Percentiles rank a stretch among this genome's conserved stretches.
phyloP scores from a whole-genome alignment of 2,113 vertebrate species.

The Oryzias celebensis region DNA sequence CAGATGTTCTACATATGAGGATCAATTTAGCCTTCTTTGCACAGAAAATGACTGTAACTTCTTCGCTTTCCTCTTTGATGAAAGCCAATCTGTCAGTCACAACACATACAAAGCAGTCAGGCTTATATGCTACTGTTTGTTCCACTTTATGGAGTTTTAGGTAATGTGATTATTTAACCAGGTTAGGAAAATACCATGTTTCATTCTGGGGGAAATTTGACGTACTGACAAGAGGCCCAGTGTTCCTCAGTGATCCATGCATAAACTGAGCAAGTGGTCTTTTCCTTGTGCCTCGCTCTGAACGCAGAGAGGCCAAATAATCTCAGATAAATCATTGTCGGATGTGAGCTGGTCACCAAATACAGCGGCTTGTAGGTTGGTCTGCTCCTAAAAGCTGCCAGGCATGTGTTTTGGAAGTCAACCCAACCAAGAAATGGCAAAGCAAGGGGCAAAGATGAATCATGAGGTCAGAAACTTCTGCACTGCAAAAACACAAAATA shows the following conservation, averaged over 20 bases:
- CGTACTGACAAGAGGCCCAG: slow-evolving; percentile 75
- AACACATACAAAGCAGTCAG: slow-evolving; percentile 67
- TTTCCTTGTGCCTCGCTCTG: slow-evolving; percentile 45
- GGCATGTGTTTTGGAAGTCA: slow-evolving; percentile 51
- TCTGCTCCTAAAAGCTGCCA: slow-evolving; percentile 40
- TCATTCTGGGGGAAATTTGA: slow-evolving; percentile 74
- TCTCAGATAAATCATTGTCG: slow-evolving; percentile 70
- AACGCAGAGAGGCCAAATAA: slow-evolving; percentile 55
- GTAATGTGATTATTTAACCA: slow-evolving; percentile 83
- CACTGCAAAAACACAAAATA: slow-evolving; percentile 4
- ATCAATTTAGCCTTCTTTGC: slow-evolving; percentile 76
- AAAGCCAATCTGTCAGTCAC: slow-evolving; percentile 80
- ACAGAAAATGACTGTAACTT: slow-evolving; percentile 73
- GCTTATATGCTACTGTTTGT: slow-evolving; percentile 81
- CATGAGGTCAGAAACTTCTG: slow-evolving; percentile 42
- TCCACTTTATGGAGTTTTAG: slow-evolving; percentile 77
- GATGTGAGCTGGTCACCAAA: slow-evolving; percentile 59
- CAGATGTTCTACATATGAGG: slow-evolving; percentile 82
- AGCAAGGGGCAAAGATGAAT: slow-evolving; percentile 37
- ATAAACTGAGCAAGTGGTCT: slow-evolving; percentile 61
- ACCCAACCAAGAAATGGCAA: slow-evolving; percentile 44
- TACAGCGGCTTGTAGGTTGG: slow-evolving; percentile 49
- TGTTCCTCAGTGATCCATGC: slow-evolving; percentile 73
- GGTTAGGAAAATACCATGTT: slow-evolving; percentile 81
- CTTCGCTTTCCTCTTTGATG: slow-evolving; percentile 71